phyloP scores from a whole-genome alignment of 2,113 vertebrate species.

The Rostratula benghalensis region DNA sequence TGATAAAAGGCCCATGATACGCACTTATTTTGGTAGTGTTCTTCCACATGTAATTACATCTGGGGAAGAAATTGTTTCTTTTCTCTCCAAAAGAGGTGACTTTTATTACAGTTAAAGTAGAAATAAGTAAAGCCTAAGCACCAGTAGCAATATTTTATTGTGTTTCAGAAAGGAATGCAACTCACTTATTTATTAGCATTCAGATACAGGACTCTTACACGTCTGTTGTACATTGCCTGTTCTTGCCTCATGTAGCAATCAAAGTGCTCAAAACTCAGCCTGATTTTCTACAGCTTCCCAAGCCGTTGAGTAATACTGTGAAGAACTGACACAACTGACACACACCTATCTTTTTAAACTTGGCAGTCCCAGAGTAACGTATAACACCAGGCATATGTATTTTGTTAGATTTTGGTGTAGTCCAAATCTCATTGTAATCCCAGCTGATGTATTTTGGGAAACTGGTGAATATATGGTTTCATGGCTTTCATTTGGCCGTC shows the following conservation, averaged over 20 bases:
- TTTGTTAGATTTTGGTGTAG: not conserved
- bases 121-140: not conserved
- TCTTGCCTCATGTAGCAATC: not conserved
- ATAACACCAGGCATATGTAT: accelerated
- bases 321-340: not conserved
- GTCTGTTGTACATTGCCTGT: not conserved
- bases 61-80: not conserved
- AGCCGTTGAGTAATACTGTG: not conserved
- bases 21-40: not conserved
- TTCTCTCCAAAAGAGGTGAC: not conserved
- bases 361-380: not conserved
- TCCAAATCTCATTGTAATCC: not conserved
- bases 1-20: not conserved
- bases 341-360: not conserved
- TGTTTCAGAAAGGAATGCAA: not conserved
- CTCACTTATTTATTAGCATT: not conserved
- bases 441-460: not conserved
- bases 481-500: not conserved
- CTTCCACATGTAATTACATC: not conserved
- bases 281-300: not conserved
- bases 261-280: not conserved
- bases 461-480: not conserved
- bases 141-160: not conserved
- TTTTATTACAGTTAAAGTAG: not conserved
- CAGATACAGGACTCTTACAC: not conserved